Percentiles rank a stretch among this genome's conserved stretches.
Evolutionary conservation across 2,888 invertebrate genomes (phyloP).

Genomic region (Aphrophora alni): DNA sequence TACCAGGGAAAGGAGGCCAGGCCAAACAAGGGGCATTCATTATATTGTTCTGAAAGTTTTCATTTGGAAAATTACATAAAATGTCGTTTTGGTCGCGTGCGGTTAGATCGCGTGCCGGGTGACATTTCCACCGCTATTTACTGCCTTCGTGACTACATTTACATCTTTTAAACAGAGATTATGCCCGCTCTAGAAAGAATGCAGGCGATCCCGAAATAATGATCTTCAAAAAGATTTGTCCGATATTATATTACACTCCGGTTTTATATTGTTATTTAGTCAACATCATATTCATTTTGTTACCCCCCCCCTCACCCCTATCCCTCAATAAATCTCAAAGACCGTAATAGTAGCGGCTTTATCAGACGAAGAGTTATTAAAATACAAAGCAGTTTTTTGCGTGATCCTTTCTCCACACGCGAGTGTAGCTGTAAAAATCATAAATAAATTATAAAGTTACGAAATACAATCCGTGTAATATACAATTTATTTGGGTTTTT

Average conservation of each 20-base stretch:
- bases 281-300: background rate
- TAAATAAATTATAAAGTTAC: background rate
- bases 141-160: constrained; percentile 21
- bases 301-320: background rate
- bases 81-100: background rate
- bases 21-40: background rate
- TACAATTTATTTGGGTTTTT: no score
- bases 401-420: background rate
- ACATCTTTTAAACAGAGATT: constrained; percentile 24
- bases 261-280: constrained; percentile 2
- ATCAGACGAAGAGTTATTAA: background rate
- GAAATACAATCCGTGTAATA: background rate
- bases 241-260: background rate
- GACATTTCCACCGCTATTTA: background rate
- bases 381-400: background rate
- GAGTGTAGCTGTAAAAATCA: background rate
- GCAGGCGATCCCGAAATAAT: background rate
- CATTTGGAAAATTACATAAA: constrained; percentile 5
- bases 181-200: background rate
- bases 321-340: background rate
- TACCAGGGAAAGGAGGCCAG: background rate
- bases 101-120: background rate
- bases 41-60: background rate
- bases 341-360: background rate
- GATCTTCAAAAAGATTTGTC: background rate